Conservation (phyloP, 2,113 vertebrate genomes). For the Stercorarius parasiticus region DNA sequence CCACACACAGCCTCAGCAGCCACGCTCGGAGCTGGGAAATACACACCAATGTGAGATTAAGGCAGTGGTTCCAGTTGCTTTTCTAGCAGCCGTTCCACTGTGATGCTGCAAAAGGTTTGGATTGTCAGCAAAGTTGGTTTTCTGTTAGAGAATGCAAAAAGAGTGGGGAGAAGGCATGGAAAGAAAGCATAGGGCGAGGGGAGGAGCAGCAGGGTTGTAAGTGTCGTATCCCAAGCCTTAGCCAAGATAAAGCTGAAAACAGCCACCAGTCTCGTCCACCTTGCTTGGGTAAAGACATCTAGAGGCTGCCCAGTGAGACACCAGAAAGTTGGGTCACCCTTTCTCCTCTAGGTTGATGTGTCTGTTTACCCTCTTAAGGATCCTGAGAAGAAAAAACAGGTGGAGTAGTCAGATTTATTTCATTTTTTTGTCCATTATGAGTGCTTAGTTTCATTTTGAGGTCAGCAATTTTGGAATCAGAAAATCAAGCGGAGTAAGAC, state of each 20-base stretch:
- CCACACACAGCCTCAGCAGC: not conserved
- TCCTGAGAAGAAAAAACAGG: not conserved
- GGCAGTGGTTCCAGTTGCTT: not conserved
- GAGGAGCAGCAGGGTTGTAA: not conserved
- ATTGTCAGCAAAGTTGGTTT: not conserved
- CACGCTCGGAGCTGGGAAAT: not conserved
- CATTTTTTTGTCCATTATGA: not conserved
- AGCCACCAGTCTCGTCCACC: not conserved
- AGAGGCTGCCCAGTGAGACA: not conserved
- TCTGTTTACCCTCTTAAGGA: not conserved
- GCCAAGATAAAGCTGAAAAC: not conserved
- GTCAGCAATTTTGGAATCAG: not conserved
- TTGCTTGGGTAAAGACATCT: not conserved
- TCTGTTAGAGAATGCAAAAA: not conserved
- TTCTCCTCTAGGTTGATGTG: not conserved
- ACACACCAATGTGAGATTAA: not conserved
- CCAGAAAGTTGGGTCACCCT: not conserved
- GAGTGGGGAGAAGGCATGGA: accelerated
- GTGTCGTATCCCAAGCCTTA: not conserved
- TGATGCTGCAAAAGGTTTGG: not conserved
- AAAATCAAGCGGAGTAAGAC: not conserved
- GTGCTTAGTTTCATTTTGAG: not conserved
- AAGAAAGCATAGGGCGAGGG: not conserved
- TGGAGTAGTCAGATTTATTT: not conserved
- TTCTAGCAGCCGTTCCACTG: not conserved